Base-by-base conservation (phyloP, 1,140 invertebrate genomes). In the Hylyphantes graminicola region DNA sequence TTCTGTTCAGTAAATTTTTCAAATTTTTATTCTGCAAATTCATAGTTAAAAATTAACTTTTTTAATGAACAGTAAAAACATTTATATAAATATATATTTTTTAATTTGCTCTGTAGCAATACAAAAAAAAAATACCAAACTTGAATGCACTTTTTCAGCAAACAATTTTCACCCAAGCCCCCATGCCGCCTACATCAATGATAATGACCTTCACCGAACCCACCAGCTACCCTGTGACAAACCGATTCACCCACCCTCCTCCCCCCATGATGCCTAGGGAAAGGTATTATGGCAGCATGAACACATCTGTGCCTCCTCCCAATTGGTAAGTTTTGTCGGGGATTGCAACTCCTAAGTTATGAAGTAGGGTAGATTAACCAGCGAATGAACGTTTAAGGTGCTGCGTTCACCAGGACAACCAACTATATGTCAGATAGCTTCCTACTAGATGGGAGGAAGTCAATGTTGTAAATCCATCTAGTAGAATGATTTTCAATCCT, bases 121-220 rank as follows among this genome's bases (percentile, higher is more conserved):
- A 2, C 12, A 59, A 59, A 59, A 59, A 19, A 5, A 54, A 70
- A 51, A n/a, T 54, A 0, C 9, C 12, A 12, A 19, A 10, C 4
- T 65, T 65, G 15, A 21, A 11, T 63, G 19, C 17, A 6, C 15
- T 67, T 78, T 78, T 78, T 35, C 21, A 74, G 55, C 50, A 70
- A 17, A 17, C 80, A 7, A 65, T 17, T 67, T 55, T 83, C 19
- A 35, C 59, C 50, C 80, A 75, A 19, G n/a, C 77, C 17, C 15
- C 80, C 57, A 53, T 81, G 17, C 68, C 79, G 54, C 64, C 77
- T 11, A 74, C 79, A 54, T 57, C 80, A 21, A 67, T 83, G 61
- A 63, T 83, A 10, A 54, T 83, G 21, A 65, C 59, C n/a, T n/a
- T 83, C 8, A 19, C 70, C 7, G 80, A 83, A 48, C 70, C 70